Evolutionary conservation across 2,113 vertebrate species (phyloP), one percentile per base, ranked within the genome.

Genomic region (Dasyprocta punctata): DNA sequence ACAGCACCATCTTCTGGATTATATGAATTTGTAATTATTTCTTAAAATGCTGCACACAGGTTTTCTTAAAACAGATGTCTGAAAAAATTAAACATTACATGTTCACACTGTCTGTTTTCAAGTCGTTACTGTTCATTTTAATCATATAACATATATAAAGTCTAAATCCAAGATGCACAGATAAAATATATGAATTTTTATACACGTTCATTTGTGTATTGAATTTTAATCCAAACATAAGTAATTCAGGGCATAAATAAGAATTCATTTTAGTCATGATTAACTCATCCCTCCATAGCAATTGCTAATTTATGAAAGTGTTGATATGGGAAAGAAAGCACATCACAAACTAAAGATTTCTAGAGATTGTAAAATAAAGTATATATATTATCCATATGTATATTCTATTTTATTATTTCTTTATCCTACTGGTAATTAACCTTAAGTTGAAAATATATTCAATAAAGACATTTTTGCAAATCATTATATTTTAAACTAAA

Each of bases 1-100:
- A 98, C 96, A 99, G 98, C 98, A 98, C 99, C 99, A 99, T 98
- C 99, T 99, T 97, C 98, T 98, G 98, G 98, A 97, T 63, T 86
- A 61, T 44, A 58, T 2, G 77, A 69, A 65, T 7, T 36, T 47
- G 33, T 89, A 77, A 92, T 65, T 80, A 33, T 49, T 90, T 80
- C 75, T 19, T 13, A 77, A 49, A 10, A 61, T 89, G 54, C 3
- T 81, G 4, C 30, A 20, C 9, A 11, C 5, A 9, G 61, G 9
- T 30, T 86, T 58, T 84, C 52, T 88, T 54, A 47, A 49, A 49
- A 80, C 44, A 82, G 20, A 73, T 67, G 17, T 44, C 3, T 75
- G 84, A 71, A 38, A 38, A 11, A n/a, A 80, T 30, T 73, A 84
- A 69, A 19, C 12, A 95, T 67, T 22, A 49, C 17, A 84, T 69